A percentile compares a stretch with the other conserved stretches of the same genome.
These are phyloP conservation scores for Drosophila prosaltans DNA, from an alignment of 1,140 invertebrate species.

Conservation along the genomic window DNA sequence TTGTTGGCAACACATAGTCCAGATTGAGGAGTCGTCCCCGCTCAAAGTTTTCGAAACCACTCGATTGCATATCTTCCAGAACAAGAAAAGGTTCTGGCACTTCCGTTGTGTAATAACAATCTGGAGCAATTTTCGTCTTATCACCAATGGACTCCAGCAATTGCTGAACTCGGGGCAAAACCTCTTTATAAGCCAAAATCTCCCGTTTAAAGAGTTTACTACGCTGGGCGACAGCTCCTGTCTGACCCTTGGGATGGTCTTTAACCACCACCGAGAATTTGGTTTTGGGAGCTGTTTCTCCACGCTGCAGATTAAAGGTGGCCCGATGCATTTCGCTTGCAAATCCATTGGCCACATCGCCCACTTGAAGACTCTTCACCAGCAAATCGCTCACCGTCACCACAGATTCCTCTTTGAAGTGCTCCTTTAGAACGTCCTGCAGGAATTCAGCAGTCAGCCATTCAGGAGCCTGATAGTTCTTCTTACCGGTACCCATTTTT, in stretches of 20 bases:
- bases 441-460: slow-evolving; percentile 76
- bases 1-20: slow-evolving; percentile 71
- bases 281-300: slow-evolving; percentile 44
- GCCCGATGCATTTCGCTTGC: slow-evolving; percentile 81
- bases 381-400: slow-evolving; percentile 64
- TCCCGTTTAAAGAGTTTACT: slow-evolving; percentile 80
- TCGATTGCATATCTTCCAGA: slow-evolving; percentile 69
- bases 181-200: slow-evolving; percentile 77
- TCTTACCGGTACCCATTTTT: slow-evolving; percentile 76
- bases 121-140: slow-evolving; percentile 71
- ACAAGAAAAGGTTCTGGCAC: slow-evolving; percentile 75
- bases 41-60: slow-evolving; percentile 75
- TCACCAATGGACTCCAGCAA: slow-evolving; percentile 74
- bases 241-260: slow-evolving; percentile 78
- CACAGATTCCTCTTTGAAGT: slow-evolving; percentile 75
- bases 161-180: slow-evolving; percentile 66
- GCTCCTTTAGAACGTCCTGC: slow-evolving; percentile 79
- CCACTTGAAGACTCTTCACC: slow-evolving; percentile 63
- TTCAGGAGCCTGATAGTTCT: slow-evolving; percentile 75
- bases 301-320: slow-evolving; percentile 67
- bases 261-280: slow-evolving; percentile 80
- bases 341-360: slow-evolving; percentile 60
- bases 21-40: slow-evolving; percentile 73
- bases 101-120: slow-evolving; percentile 81
- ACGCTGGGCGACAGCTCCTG: slow-evolving; percentile 71